Percentiles rank a stretch among this genome's conserved stretches.
Evolutionary conservation across 2,888 invertebrate species (phyloP).

Genomic region (Ferdinandea cuprea): DNA sequence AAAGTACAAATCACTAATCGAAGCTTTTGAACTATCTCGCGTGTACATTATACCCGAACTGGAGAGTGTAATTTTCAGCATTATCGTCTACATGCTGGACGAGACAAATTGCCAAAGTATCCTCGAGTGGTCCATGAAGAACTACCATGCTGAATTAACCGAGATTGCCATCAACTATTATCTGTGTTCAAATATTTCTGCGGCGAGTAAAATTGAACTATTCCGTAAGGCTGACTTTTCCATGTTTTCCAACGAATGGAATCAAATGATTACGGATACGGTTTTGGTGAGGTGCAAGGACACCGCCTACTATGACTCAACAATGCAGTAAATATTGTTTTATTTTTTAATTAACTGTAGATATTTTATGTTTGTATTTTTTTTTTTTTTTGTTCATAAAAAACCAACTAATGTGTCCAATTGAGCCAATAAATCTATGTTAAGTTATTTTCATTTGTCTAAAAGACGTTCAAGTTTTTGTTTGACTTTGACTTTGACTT

Average conservation of each 20-base stretch:
- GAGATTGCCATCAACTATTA: constrained; percentile 82
- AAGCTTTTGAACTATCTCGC: constrained; percentile 82
- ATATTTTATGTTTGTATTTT: background rate
- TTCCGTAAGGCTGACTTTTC: constrained; percentile 81
- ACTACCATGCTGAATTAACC: constrained; percentile 81
- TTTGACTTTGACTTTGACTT: no score
- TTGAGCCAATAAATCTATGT: constrained; percentile 2
- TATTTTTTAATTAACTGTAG: background rate
- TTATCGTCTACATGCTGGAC: constrained; percentile 79
- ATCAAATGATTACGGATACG: constrained; percentile 82
- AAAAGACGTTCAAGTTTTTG: background rate
- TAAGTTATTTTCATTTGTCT: constrained; percentile 15
- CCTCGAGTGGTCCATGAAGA: constrained; percentile 82
- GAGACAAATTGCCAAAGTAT: constrained; percentile 80
- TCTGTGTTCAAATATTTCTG: constrained; percentile 79
- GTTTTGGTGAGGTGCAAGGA: constrained; percentile 80
- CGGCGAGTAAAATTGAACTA: constrained; percentile 79
- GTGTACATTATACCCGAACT: constrained; percentile 81
- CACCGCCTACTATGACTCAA: constrained; percentile 44
- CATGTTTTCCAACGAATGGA: constrained; percentile 81
- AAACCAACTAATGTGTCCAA: background rate
- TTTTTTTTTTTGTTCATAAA: background rate
- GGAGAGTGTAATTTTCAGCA: constrained; percentile 79
- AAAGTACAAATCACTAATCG: constrained; percentile 80
- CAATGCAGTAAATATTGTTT: constrained; percentile 44